Evolutionary conservation across 2,888 invertebrate genomes (phyloP), one percentile per base, ranked within the genome.

Genomic region (Melieria picta): DNA sequence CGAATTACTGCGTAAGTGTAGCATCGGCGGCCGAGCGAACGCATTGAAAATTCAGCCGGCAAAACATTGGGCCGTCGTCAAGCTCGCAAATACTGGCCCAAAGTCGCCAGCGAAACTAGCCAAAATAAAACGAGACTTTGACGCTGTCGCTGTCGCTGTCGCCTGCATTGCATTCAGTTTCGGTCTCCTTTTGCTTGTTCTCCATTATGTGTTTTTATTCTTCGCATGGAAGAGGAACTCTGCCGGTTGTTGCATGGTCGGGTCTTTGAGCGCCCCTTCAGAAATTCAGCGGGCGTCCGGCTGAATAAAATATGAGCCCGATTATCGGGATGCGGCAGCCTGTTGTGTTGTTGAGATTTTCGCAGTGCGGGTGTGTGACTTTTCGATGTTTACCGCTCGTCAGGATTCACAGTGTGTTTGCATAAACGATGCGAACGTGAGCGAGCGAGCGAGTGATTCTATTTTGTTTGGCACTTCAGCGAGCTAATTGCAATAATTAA

Each of bases 301-400:
- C 56, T 69, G 65, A 63, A 70, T 66, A 69, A 72, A 67, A 47
- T 65, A 67, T 61, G 72, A 66, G 30, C 43, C 45, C 46, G 67
- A 66, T 72, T 69, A 65, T 55, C 58, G 61, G 66, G 30, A 64
- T 63, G 46, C 61, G 66, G 63, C 45, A 63, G 56, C 10, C 13
- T 47, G 57, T 45, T 50, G 58, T 61, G 66, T 43, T 52, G 48
- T 55, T 48, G 56, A 72, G 65, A 61, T 69, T 69, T 69, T 55
- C 47, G 61, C 48, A 60, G 30, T 30, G 30, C 30, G 30, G 30
- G 30, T 42, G 60, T 70, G 57, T 16, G 65, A 58, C 64, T 47
- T 52, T 52, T 52, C 13, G 52, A 52, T 52, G 52, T 52, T 52
- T 5, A 52, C 52, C 30, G 6, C 5, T 52, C 13, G 6, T 9